Conservation (phyloP, 2,113 vertebrate species). For the Larimichthys crocea region DNA sequence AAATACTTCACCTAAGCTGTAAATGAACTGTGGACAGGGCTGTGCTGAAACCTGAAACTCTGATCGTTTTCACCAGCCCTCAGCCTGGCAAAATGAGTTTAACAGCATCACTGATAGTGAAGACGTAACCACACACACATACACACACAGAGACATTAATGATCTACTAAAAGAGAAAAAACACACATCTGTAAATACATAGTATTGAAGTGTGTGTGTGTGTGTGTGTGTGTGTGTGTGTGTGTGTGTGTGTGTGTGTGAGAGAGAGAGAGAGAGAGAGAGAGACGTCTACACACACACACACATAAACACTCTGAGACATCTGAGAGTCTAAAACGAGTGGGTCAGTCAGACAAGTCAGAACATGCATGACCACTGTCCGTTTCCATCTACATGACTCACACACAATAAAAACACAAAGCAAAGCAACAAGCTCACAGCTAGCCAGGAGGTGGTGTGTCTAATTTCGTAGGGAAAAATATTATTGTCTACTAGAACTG, state of each 20-base stretch:
- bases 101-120: conserved; percentile 9
- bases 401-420: neutral
- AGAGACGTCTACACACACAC: neutral
- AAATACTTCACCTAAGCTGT: conserved; percentile 67
- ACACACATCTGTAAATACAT: neutral
- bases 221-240: too few relatives aligned
- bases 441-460: neutral
- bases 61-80: neutral
- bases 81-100: neutral
- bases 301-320: conserved; percentile 29
- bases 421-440: neutral
- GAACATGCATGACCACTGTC: conserved; percentile 9
- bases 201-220: too few relatives aligned
- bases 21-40: conserved; percentile 51
- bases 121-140: neutral
- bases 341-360: conserved; percentile 16
- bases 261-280: too few relatives aligned
- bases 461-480: neutral
- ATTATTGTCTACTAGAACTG: neutral
- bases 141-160: neutral
- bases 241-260: too few relatives aligned
- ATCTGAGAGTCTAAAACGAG: conserved; percentile 45
- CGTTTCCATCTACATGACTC: conserved; percentile 17
- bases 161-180: neutral
- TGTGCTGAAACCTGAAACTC: conserved; percentile 44